Evolutionary conservation across 2,888 invertebrate genomes (phyloP).

Genomic region (Cantharis rustica): DNA sequence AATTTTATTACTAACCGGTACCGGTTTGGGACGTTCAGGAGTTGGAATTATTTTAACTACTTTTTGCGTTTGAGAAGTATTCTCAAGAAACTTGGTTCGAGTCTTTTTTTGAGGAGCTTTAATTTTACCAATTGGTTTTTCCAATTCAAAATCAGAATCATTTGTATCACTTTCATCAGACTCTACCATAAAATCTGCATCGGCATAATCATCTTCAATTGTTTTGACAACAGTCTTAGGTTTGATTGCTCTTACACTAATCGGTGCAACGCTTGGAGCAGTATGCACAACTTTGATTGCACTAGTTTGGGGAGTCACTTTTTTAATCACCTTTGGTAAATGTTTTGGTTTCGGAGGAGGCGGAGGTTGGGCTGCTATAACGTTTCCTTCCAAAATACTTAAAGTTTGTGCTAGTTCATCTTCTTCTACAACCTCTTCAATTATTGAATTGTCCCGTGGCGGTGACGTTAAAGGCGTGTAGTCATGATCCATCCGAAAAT

Average conservation of each 20-base stretch:
- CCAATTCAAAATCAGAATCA: conserved; percentile 60
- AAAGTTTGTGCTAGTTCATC: conserved; percentile 54
- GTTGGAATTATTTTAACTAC: conserved; percentile 6
- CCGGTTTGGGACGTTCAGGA: conserved; percentile 7
- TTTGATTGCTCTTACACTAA: conserved; percentile 20
- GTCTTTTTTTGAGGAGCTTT: conserved; percentile 41
- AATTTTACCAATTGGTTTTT: conserved; percentile 38
- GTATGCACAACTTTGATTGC: conserved; percentile 8
- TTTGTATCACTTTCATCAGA: conserved; percentile 51
- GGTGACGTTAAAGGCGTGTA: conserved; percentile 76
- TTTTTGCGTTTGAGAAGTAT: conserved; percentile 5
- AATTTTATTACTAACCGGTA: conserved; percentile 34
- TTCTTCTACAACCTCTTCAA: conserved; percentile 34
- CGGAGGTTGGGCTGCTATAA: conserved; percentile 1
- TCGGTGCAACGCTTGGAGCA: conserved; percentile 24
- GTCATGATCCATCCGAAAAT: conserved; percentile 79
- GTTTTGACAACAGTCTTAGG: neutral
- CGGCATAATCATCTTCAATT: conserved; percentile 61
- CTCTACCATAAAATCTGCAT: conserved; percentile 58
- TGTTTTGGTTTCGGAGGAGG: conserved; percentile 22
- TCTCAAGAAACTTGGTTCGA: conserved; percentile 25
- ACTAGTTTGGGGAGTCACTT: neutral
- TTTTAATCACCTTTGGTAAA: neutral
- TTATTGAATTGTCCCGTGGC: conserved; percentile 55
- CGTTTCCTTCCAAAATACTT: conserved; percentile 49